These are phyloP conservation scores for Xyrichtys novacula DNA, from an alignment of 2,797 vertebrate genomes.

Conservation along the genomic window DNA sequence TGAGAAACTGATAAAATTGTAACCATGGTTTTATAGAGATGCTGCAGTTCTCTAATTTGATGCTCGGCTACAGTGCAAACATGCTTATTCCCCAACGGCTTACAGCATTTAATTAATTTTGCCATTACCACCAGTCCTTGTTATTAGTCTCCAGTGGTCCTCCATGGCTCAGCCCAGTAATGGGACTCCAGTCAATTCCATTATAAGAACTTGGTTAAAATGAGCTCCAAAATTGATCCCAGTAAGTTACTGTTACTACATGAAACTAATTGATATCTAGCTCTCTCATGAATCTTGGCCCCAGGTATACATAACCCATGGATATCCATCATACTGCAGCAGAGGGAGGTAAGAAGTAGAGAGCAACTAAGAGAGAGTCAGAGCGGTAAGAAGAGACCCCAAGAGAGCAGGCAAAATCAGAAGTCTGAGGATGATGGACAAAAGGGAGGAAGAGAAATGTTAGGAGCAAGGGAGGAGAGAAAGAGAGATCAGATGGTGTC, in stretches of 20 bases:
- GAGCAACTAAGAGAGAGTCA: slow-evolving; percentile 12
- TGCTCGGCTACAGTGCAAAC: slow-evolving; percentile 40
- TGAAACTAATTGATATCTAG: background rate
- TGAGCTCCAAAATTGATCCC: slow-evolving; percentile 13
- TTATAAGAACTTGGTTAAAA: slow-evolving; percentile 21
- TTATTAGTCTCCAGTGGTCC: slow-evolving; percentile 66
- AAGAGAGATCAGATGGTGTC: background rate
- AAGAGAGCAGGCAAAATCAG: slow-evolving; percentile 19
- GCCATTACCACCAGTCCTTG: slow-evolving; percentile 49
- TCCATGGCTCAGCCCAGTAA: slow-evolving; percentile 32
- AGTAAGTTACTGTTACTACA: slow-evolving; percentile 17
- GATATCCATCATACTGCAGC: slow-evolving; percentile 55
- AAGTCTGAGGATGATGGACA: slow-evolving; percentile 18
- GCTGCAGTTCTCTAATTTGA: slow-evolving; percentile 50
- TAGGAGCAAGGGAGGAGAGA: background rate
- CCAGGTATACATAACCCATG: slow-evolving; percentile 41
- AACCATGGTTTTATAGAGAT: slow-evolving; percentile 45
- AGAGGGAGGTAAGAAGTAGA: slow-evolving; percentile 34
- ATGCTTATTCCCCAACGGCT: slow-evolving; percentile 39
- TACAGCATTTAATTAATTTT: slow-evolving; percentile 64
- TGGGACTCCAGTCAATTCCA: slow-evolving; percentile 31
- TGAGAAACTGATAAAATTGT: slow-evolving; percentile 35
- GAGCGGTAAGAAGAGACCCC: slow-evolving; percentile 21
- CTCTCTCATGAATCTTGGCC: background rate
- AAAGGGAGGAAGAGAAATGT: slow-evolving; percentile 1